phyloP scores from a whole-genome alignment of 2,888 invertebrate genomes.

The Caenorhabditis drosophilae region DNA sequence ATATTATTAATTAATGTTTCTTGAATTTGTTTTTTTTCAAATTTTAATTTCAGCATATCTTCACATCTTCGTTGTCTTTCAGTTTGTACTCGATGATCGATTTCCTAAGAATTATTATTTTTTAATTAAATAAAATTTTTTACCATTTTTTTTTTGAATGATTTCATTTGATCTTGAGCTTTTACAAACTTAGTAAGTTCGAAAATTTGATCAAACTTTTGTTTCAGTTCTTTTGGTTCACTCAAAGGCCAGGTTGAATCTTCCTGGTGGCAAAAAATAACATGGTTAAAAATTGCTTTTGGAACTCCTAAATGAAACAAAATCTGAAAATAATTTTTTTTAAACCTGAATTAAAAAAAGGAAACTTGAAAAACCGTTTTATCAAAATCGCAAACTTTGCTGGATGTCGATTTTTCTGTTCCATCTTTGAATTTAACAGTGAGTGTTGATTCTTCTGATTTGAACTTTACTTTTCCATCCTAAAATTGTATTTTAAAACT shows the following conservation, averaged over 20 bases:
- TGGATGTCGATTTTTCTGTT: constrained; percentile 38
- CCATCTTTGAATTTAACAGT: constrained; percentile 45
- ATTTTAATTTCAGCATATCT: not conserved
- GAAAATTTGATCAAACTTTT: constrained; percentile 96
- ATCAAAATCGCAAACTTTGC: constrained; percentile 62
- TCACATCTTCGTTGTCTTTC: constrained; percentile 1
- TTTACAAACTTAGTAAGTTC: constrained; percentile 83
- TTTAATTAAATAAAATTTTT: not conserved
- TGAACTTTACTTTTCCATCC: constrained; percentile 16
- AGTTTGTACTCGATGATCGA: not conserved
- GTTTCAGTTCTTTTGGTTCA: constrained; percentile 89
- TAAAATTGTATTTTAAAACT: too few species aligned
- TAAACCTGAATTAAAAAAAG: too few species aligned
- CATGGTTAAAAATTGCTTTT: constrained; percentile 90
- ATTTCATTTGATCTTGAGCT: constrained; percentile 81
- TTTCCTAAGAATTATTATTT: constrained; percentile 5
- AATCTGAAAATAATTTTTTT: constrained; percentile 40
- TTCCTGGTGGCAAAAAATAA: constrained; percentile 98
- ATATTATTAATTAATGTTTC: constrained; percentile 12
- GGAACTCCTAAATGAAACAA: constrained; percentile 83
- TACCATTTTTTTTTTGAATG: constrained; percentile 46
- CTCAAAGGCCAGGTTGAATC: constrained; percentile 94
- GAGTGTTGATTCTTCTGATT: constrained; percentile 62
- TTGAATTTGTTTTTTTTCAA: constrained; percentile 5
- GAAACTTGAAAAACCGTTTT: too few species aligned